Evolutionary conservation across 2,797 vertebrate genomes (phyloP).

Genomic region (Tokudaia muenninki): DNA sequence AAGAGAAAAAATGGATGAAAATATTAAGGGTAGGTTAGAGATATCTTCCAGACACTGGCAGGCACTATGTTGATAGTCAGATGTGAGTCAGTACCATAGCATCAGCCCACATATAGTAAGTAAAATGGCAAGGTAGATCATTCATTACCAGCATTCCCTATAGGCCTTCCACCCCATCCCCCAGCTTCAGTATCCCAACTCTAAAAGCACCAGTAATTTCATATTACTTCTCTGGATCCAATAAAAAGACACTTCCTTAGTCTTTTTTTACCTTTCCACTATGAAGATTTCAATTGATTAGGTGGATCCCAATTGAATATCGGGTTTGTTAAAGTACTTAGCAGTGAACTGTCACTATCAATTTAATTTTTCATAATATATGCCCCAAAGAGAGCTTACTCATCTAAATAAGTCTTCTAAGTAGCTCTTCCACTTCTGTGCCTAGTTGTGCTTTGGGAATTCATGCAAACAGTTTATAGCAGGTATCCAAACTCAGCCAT

Average conservation of each 20-base stretch:
- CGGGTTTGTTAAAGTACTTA: slow-evolving; percentile 59
- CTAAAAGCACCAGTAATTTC: not conserved
- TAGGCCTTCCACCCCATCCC: not conserved
- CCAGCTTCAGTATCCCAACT: not conserved
- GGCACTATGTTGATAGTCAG: not conserved
- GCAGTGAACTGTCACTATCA: slow-evolving; percentile 53
- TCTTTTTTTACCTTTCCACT: not conserved
- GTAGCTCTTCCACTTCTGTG: not conserved
- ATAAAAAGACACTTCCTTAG: not conserved
- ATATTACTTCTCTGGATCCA: slow-evolving; percentile 10
- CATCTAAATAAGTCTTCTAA: slow-evolving; percentile 57
- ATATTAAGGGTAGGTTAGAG: slow-evolving; percentile 1
- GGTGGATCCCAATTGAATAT: slow-evolving; percentile 41
- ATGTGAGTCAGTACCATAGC: not conserved
- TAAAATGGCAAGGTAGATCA: not conserved
- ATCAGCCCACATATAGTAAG: not conserved
- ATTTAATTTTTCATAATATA: slow-evolving; percentile 52
- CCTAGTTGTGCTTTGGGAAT: slow-evolving; percentile 54
- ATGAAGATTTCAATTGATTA: slow-evolving; percentile 59
- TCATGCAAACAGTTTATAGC: slow-evolving; percentile 25
- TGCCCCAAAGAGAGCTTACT: slow-evolving; percentile 28
- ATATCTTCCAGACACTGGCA: not conserved
- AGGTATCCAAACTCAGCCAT: slow-evolving; percentile 2
- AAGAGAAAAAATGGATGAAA: not conserved
- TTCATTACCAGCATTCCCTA: slow-evolving; percentile 30